Evolutionary conservation across 2,113 vertebrate genomes (phyloP).

Genomic region (Elephas maximus): DNA sequence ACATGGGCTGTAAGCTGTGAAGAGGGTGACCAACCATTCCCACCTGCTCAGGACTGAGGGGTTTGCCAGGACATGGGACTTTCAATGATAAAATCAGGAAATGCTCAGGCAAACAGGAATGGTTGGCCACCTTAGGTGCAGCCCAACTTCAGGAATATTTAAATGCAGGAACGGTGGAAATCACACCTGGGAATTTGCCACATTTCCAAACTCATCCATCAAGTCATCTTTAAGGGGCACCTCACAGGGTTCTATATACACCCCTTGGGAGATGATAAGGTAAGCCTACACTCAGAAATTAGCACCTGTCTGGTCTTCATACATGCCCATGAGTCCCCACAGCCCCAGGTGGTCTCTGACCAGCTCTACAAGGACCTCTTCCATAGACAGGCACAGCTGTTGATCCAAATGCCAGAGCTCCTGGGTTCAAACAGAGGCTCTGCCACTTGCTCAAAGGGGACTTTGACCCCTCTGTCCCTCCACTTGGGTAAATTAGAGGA

Average conservation of each 20-base stretch:
- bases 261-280: not conserved
- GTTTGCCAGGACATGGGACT: not conserved
- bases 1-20: accelerated
- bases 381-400: not conserved
- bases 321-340: not conserved
- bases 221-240: not conserved
- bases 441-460: not conserved
- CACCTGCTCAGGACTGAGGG: accelerated
- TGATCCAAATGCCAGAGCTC: accelerated
- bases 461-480: not conserved
- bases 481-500: accelerated
- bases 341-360: accelerated
- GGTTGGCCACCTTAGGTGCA: accelerated
- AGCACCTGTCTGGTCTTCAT: not conserved
- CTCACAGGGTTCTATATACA: not conserved
- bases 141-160: not conserved
- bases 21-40: accelerated
- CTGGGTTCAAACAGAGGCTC: not conserved
- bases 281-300: not conserved
- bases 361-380: not conserved
- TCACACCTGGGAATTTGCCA: accelerated
- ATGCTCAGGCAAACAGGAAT: accelerated
- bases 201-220: not conserved
- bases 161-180: too few species aligned
- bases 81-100: not conserved